These are phyloP conservation scores for Actenoides lindsayi DNA, from an alignment of 2,113 vertebrate species.

Conservation along the genomic window DNA sequence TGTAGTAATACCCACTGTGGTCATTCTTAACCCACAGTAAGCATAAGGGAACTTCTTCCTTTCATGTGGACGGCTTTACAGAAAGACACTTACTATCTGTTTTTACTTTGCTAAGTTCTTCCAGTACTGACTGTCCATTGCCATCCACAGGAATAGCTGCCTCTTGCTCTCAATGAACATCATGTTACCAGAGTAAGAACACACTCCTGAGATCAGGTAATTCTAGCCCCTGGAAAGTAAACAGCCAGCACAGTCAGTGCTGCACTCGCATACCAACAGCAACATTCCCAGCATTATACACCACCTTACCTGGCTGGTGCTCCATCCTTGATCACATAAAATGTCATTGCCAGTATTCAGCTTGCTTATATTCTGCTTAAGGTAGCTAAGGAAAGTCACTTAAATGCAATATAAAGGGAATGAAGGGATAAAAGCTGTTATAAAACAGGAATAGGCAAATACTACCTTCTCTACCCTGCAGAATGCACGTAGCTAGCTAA, in stretches of 20 bases:
- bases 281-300: not conserved
- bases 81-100: not conserved
- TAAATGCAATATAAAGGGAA: not conserved
- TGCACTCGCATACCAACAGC: not conserved
- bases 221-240: fast-evolving
- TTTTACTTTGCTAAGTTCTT: not conserved
- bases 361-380: not conserved
- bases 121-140: not conserved
- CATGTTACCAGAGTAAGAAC: not conserved
- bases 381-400: not conserved
- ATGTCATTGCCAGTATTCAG: not conserved
- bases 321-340: not conserved
- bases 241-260: not conserved
- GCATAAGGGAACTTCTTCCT: not conserved
- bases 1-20: not conserved
- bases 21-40: not conserved
- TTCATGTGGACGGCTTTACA: not conserved
- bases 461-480: not conserved
- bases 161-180: not conserved
- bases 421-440: not conserved
- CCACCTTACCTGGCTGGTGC: not conserved
- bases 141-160: not conserved
- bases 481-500: not conserved
- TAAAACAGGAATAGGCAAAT: not conserved
- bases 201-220: not conserved